These are phyloP conservation scores for Spilosoma lubricipeda DNA, from an alignment of 2,888 invertebrate species.

Conservation along the genomic window DNA sequence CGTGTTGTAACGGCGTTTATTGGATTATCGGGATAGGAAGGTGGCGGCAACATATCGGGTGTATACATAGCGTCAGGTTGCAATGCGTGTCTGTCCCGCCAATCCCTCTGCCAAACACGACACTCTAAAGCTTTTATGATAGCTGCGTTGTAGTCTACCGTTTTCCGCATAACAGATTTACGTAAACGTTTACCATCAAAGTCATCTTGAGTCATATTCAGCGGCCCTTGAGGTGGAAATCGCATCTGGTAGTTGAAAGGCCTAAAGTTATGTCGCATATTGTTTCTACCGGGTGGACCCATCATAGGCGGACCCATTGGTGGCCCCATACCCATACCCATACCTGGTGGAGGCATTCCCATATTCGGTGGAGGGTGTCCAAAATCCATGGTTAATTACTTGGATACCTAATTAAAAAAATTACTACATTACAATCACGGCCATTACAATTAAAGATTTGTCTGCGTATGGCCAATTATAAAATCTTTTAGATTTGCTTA, in stretches of 20 bases:
- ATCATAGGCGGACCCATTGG: conserved; percentile 65
- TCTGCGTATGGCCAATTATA: conserved; percentile 48
- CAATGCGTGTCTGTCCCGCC: conserved; percentile 94
- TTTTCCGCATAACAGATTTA: conserved; percentile 98
- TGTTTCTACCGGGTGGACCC: conserved; percentile 76
- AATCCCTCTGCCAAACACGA: conserved; percentile 98
- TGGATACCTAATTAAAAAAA: conserved; percentile 83
- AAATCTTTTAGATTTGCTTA: conserved; percentile 60
- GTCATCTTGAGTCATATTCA: conserved; percentile 93
- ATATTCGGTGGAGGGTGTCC: conserved; percentile 81
- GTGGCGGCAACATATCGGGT: conserved; percentile 96
- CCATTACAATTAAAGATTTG: conserved; percentile 40
- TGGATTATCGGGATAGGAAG: conserved; percentile 97
- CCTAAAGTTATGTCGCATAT: conserved; percentile 82
- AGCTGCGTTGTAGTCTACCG: conserved; percentile 98
- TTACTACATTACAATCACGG: conserved; percentile 64
- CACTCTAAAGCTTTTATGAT: conserved; percentile 97
- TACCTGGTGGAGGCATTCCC: conserved; percentile 78
- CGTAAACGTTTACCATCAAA: conserved; percentile 98
- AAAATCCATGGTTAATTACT: conserved; percentile 81
- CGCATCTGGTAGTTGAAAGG: conserved; percentile 84
- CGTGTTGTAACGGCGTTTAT: conserved; percentile 98
- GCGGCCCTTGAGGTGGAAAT: conserved; percentile 83
- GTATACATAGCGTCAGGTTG: conserved; percentile 99
- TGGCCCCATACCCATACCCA: conserved; percentile 72